phyloP scores from a whole-genome alignment of 2,797 vertebrate genomes.

The Chelmon rostratus region DNA sequence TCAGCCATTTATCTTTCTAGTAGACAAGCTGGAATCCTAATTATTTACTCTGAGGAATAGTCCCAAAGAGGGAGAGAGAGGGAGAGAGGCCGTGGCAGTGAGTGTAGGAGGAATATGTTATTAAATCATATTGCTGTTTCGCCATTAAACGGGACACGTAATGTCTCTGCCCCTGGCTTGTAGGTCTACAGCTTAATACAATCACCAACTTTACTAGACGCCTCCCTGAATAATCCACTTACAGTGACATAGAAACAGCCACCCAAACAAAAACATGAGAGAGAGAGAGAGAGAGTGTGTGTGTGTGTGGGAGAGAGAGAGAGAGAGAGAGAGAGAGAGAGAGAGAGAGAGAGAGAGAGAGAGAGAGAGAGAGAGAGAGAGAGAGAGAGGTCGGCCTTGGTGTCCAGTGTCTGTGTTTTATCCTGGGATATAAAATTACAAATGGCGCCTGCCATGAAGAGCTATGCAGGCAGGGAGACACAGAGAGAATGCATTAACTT shows the following conservation, averaged over 20 bases:
- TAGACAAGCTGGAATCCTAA: slow-evolving; percentile 92
- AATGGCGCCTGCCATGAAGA: slow-evolving; percentile 80
- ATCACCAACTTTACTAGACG: slow-evolving; percentile 86
- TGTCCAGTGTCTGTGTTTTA: slow-evolving; percentile 80
- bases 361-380: slow-evolving; percentile 10
- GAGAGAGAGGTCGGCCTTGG: slow-evolving; percentile 54
- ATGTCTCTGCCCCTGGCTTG: slow-evolving; percentile 83
- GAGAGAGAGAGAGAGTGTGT: slow-evolving; percentile 5
- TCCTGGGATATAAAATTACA: slow-evolving; percentile 83
- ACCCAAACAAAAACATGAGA: slow-evolving; percentile 81
- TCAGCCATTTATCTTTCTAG: slow-evolving; percentile 94
- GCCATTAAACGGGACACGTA: slow-evolving; percentile 87
- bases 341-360: slow-evolving; percentile 18
- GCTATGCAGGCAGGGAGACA: slow-evolving; percentile 59
- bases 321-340: slow-evolving; percentile 13
- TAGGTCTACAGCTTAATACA: slow-evolving; percentile 83
- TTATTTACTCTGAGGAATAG: slow-evolving; percentile 96
- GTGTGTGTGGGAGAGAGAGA: too few species aligned
- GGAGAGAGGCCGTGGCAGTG: slow-evolving; percentile 58
- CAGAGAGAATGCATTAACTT: slow-evolving; percentile 69
- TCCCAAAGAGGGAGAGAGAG: slow-evolving; percentile 71
- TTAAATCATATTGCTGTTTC: slow-evolving; percentile 89
- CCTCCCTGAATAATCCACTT: slow-evolving; percentile 83
- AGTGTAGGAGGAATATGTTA: slow-evolving; percentile 90
- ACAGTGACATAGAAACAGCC: slow-evolving; percentile 67